Conservation (phyloP, 2,888 invertebrate genomes). For the Anodontia alba region DNA sequence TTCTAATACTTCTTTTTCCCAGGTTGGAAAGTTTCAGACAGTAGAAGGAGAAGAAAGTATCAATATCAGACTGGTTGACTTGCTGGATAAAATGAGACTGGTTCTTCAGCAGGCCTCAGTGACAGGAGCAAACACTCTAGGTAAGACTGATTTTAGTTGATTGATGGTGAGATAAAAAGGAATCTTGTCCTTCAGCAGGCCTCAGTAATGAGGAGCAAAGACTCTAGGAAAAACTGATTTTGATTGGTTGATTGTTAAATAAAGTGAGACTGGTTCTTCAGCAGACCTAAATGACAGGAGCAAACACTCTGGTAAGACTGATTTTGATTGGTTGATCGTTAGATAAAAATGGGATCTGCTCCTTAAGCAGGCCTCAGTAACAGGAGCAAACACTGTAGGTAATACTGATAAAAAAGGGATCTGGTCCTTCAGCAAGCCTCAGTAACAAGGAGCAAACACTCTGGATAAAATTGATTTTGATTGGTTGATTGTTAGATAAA, state of each 20-base stretch:
- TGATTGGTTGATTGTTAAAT: slow-evolving; percentile 77
- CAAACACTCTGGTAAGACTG: slow-evolving; percentile 27
- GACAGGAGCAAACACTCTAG: slow-evolving; percentile 29
- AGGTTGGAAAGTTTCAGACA: slow-evolving; percentile 80
- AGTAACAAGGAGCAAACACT: slow-evolving; percentile 46
- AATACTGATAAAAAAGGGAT: slow-evolving; percentile 60
- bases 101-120: slow-evolving; percentile 77
- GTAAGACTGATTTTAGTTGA: slow-evolving; percentile 73
- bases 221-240: background rate
- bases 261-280: slow-evolving; percentile 78
- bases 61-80: slow-evolving; percentile 74
- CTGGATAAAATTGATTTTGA: slow-evolving; percentile 24
- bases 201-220: slow-evolving; percentile 58
- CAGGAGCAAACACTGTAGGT: slow-evolving; percentile 25
- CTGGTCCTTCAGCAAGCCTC: slow-evolving; percentile 75
- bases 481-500: slow-evolving; percentile 78
- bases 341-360: slow-evolving; percentile 72
- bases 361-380: slow-evolving; percentile 75
- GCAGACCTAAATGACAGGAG: slow-evolving; percentile 70
- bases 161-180: slow-evolving; percentile 81
- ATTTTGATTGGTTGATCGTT: no score
- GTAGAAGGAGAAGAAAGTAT: slow-evolving; percentile 80
- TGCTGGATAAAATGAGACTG: slow-evolving; percentile 78
- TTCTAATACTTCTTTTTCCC: no score
- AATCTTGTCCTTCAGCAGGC: slow-evolving; percentile 75